A percentile compares a stretch with the other conserved stretches of the same genome.
These are phyloP conservation scores for Apis mellifera DNA, from an alignment of 1,140 invertebrate genomes.

Conservation along the genomic window Amel_HAv3.1 CM009942.2:6292001-6292500, in stretches of 20 bases:
- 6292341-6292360: conserved; percentile 1
- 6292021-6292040: no score
- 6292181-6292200: no score
- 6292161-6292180: no score
- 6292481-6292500: conserved; percentile 71
- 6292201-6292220: no score
- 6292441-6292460: conserved; percentile 61
- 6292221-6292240: no score
- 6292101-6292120: no score
- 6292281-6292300: conserved; percentile 1
- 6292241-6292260: not conserved
- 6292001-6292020: no score
- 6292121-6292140: no score
- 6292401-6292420: conserved; percentile 58
- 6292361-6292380: not conserved
- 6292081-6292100: no score
- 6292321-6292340: not conserved
- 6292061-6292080: no score
- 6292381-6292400: conserved; percentile 49
- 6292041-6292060: no score
- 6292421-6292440: conserved; percentile 66
- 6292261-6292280: not conserved
- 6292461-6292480: conserved; percentile 51
- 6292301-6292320: not conserved
- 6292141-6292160: no score